Evolutionary conservation across 2,888 invertebrate species (phyloP), one percentile per base, ranked within the genome.

Genomic region (Aricia artaxerxes): DNA sequence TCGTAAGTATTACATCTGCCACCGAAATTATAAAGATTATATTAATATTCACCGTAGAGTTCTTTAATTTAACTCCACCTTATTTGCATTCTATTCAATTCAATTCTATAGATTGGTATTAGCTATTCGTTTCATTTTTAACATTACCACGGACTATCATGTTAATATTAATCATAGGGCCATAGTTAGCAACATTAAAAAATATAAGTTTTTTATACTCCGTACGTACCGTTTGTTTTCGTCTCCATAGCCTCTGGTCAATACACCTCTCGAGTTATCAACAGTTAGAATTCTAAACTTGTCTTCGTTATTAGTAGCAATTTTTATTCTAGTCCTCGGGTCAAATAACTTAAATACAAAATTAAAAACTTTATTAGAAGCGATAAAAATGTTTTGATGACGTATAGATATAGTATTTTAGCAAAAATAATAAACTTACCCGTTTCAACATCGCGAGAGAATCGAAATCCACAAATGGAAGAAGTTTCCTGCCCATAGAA

Each of bases 391-490:
- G 2, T 9, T 44, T 44, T 7, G 44, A 44, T 44, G 44, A 9
- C 44, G 9, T 44, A 9, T 44, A 44, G 1, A 44, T 44, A 9
- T 44, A 44, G 7, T 44, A 44, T 44, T 49, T 49, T 49, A 49
- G 49, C 0, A 49, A 49, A 2, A 11, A 2, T 2, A 53, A 61
- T 78, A 78, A 78, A 90, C 95, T 95, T 89, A 98, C 98, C 91
- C 97, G 95, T 85, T 97, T 97, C 82, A 98, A 90, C 49, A 98
- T 91, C 0, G 98, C 98, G 85, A 98, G 96, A 81, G 94, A 95
- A 11, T 95, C 91, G 85, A 97, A 98, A 83, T 96, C 95, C 53
- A 98, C 96, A 91, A 96, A 96, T 0, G 97, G 97, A 77, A 97
- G 86, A 78, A 96, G 89, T 40, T 94, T 95, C 83, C 97, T 95